Conservation (phyloP, 2,113 vertebrate genomes). For the Menidia beryllina region DNA sequence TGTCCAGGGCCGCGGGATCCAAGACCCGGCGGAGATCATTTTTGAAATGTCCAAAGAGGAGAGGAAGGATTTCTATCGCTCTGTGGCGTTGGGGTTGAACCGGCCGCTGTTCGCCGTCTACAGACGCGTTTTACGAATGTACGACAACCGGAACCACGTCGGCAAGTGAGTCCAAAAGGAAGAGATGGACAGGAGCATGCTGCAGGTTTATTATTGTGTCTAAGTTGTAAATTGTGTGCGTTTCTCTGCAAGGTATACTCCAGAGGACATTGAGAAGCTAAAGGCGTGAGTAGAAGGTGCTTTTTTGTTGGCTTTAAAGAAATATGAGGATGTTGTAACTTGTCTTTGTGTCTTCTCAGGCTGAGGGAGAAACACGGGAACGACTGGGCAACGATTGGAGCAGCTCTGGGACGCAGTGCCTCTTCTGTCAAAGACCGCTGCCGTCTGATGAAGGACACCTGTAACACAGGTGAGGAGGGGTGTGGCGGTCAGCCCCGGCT, state of each 20-base stretch:
- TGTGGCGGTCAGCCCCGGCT: background rate
- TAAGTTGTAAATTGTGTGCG: background rate
- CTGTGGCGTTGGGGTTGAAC: conserved; percentile 96
- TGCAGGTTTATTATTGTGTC: accelerated
- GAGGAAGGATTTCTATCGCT: conserved; percentile 98
- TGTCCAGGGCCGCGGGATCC: conserved; percentile 91
- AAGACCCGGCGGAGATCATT: conserved; percentile 97
- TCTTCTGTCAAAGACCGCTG: conserved; percentile 98
- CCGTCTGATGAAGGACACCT: conserved; percentile 98
- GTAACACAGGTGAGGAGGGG: conserved; percentile 90
- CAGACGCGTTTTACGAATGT: conserved; percentile 97
- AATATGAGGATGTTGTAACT: background rate
- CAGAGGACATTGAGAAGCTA: conserved; percentile 95
- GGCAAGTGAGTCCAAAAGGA: conserved; percentile 89
- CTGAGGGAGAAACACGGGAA: conserved; percentile 96
- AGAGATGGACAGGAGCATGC: accelerated
- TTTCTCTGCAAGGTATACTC: conserved; percentile 85
- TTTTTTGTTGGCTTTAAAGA: background rate
- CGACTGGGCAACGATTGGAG: conserved; percentile 98
- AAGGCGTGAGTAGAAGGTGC: conserved; percentile 89
- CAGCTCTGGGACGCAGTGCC: conserved; percentile 94
- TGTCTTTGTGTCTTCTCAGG: conserved; percentile 71
- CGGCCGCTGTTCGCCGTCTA: conserved; percentile 98
- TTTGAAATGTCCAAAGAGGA: conserved; percentile 99
- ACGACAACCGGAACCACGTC: conserved; percentile 98